Evolutionary conservation across 2,888 invertebrate genomes (phyloP).

Genomic region (Dicyrtomina minuta): DNA sequence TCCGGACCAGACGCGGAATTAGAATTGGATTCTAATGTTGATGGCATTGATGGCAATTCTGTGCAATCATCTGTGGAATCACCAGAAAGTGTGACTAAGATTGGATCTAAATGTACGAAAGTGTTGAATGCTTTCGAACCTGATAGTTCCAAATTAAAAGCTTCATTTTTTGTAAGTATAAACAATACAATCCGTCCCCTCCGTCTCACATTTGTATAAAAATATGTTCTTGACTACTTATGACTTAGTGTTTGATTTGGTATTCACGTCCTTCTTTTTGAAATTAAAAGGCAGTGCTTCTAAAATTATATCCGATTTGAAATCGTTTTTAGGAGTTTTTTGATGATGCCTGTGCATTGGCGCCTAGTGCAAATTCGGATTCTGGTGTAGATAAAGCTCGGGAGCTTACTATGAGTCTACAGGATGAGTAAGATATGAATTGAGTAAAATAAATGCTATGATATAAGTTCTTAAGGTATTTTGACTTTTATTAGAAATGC

Average conservation of each 20-base stretch:
- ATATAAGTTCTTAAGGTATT: neutral
- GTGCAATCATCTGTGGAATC: neutral
- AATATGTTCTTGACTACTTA: neutral
- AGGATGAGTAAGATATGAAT: neutral
- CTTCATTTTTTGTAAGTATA: neutral
- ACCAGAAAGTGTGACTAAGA: neutral
- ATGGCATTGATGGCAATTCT: neutral
- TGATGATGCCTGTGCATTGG: neutral
- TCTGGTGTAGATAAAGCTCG: neutral
- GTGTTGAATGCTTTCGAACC: too few relatives aligned
- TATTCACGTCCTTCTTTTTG: neutral
- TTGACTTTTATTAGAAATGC: neutral
- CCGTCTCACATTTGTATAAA: neutral
- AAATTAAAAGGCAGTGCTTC: too few relatives aligned
- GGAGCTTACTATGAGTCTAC: neutral
- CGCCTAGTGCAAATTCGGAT: neutral
- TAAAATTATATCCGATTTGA: too few relatives aligned
- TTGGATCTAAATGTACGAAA: too few relatives aligned
- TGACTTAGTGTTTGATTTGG: neutral
- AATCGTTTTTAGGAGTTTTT: conserved; percentile 11
- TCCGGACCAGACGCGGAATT: neutral
- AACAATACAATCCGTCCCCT: neutral
- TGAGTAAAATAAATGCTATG: neutral
- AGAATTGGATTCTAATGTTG: neutral
- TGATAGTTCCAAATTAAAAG: neutral